Base-by-base conservation (phyloP, 2,797 vertebrate species). In the Lacerta bilineata region DNA sequence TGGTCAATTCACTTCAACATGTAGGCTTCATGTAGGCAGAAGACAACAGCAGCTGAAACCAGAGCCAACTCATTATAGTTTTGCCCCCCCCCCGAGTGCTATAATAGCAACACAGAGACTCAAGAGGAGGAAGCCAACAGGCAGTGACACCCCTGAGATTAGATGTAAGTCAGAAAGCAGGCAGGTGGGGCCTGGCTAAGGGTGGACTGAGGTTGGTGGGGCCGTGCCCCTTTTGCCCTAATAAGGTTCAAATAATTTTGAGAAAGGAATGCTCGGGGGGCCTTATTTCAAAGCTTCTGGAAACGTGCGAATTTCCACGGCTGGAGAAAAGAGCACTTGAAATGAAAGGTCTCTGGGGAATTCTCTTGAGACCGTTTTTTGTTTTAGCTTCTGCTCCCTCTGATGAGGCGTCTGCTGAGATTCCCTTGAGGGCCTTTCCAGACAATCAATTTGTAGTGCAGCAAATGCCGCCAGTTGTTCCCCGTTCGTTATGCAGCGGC, bases 401-500 rank as follows among this genome's bases (percentile, higher is more conserved):
- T 66, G 55, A 66, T 27, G 84, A 77, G 41, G 29, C 9, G 11
- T 55, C 50, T 72, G 83, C 46, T 74, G 8, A 39, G 20, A 64
- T 43, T 59, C 68, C 74, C 74, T 83, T n/a, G n/a, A 50, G 81
- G 23, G 75, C 64, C 39, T 50, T 69, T 55, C 80, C n/a, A 83
- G 74, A 23, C 86, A 75, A 46, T 87, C 69, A 29, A 39, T 33
- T 75, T n/a, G 27, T 2, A 81, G 36, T 50, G 50, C 50, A 50
- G 50, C 50, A 50, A 50, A 50, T n/a, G 5, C 27, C 36, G 55
- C 27, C 39, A 20, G 20, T 36, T 50, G n/a, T 69, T 69, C 27
- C 18, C 43, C 17, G 6, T 55, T 86, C 71, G 46, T 55, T 86
- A 80, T 71, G 33, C 76, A 50, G 76, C 17, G 43, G 77, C 61